Base-by-base conservation (phyloP, 2,797 vertebrate species). In the Tapirus indicus region DNA sequence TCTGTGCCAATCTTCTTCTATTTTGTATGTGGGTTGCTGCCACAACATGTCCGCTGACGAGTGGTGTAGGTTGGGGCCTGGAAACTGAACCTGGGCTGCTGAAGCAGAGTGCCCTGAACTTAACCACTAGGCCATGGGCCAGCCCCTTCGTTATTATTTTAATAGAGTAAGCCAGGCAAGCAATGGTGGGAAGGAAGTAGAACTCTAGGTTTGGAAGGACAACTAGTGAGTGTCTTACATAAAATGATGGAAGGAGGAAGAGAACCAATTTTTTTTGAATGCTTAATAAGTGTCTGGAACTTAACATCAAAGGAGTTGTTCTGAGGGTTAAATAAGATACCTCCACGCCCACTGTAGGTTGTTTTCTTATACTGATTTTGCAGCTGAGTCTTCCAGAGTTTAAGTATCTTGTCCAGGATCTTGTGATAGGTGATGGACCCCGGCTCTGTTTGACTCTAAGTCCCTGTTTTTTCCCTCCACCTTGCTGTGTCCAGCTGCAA, bases 301-400 rank as follows among this genome's bases (percentile, higher is more conserved):
- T 87, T 74, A 84, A n/a, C 38, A 95, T 41, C 49, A 88, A 90
- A 94, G 69, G 20, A 71, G 25, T 74, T 92, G 71, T 89, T 68
- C 84, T 58, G 62, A 77, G n/a, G 21, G 29, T 77, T 64, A 84
- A 87, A 87, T 80, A 64, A 92, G 38, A 72, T 25, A 82, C 21
- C 3, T 29, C 12, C 17, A 8, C 71, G 80, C 14, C 41, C 91
- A 47, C 5, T 8, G 0, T 38, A 54, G 52, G 25, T 69, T 49
- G n/a, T 78, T 79, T 78, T 74, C 69, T 93, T 56, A 56, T 71
- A 66, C 21, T 1, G 5, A 2, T 52, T 41, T 92, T 49, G 21
- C 41, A 85, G 69, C 16, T 2, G 23, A 93, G 18, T 69, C 52
- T 77, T 66, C 20, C 18, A 14, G 66, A 90, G 38, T 78, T 87